Base-by-base conservation (phyloP, 2,113 vertebrate species). In the Fregata magnificens region DNA sequence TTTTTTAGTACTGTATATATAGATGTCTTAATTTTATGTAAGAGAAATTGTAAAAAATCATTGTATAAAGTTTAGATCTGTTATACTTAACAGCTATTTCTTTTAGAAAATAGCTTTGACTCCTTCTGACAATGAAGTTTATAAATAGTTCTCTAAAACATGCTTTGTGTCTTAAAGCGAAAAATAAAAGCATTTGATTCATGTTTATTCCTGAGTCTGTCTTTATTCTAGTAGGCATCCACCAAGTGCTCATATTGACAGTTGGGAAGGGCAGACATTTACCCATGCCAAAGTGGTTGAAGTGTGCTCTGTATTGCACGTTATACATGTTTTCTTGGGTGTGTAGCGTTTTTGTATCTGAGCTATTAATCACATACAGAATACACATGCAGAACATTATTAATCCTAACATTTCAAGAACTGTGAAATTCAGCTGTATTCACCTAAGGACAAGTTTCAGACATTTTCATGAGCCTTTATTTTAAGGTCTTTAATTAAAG, bases 1-100 rank as follows among this genome's bases (percentile, higher is more conserved):
- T 97, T 96, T 97, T 96, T 96, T 96, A 78, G 47, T 85, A 71
- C 50, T 90, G 86, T 95, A 94, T 47, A 76, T 73, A 88, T 3
- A 86, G 32, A 92, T 85, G 66, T 87, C 78, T 87, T 87, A 17
- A 72, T 90, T 86, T 91, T 93, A 78, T 88, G 65, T 55, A 72
- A 70, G 40, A 95, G 55, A 69, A 86, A 80, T 15, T 86, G 45
- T 93, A 69, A 89, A 89, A 72, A 77, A 73, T 22, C 7, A 3
- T 4, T 13, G 26, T 79, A 65, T 79, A 62, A 69, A 73, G 18
- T 73, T 93, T 42, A 85, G 32, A 58, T 93, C 65, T 61, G 14
- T 86, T 74, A 6, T 38, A 50, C 25, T 56, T 42, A 31, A 42
- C 8, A 69, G 80, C 34, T 79, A 26, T 86, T 90, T 92, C 67